Evolutionary conservation across 2,888 invertebrate genomes (phyloP).

Genomic region (Phengaris arion): DNA sequence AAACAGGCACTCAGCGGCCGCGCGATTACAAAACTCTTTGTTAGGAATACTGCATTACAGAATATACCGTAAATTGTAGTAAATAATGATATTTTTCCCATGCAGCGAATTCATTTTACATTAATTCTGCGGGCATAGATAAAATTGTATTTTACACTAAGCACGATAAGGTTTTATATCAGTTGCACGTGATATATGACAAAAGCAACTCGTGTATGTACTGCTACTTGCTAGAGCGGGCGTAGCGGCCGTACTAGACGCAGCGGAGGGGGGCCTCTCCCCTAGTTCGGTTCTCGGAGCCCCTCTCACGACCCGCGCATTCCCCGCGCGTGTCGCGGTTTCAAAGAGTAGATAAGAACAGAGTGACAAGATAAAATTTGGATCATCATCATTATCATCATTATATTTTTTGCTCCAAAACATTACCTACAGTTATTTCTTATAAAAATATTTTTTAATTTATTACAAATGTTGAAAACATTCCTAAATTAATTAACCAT

Average conservation of each 20-base stretch:
- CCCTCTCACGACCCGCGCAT: slow-evolving; percentile 43
- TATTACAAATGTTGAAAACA: no score
- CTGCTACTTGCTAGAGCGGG: slow-evolving; percentile 40
- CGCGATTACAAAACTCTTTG: slow-evolving; percentile 45
- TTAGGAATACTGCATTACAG: slow-evolving; percentile 32
- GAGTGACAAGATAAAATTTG: background rate
- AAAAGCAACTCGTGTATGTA: slow-evolving; percentile 67
- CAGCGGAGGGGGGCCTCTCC: slow-evolving; percentile 67
- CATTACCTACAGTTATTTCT: no score
- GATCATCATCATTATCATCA: no score
- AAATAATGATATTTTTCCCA: slow-evolving; percentile 25
- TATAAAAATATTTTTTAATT: no score
- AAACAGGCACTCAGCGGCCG: slow-evolving; percentile 41
- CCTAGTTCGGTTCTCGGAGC: slow-evolving; percentile 39
- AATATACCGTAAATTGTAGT: slow-evolving; percentile 29
- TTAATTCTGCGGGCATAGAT: slow-evolving; percentile 28
- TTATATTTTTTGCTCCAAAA: no score
- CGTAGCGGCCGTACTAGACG: slow-evolving; percentile 68
- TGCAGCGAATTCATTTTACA: slow-evolving; percentile 19
- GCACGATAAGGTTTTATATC: slow-evolving; percentile 39
- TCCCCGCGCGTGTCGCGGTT: slow-evolving; percentile 71
- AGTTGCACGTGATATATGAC: slow-evolving; percentile 48
- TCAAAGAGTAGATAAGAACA: slow-evolving; percentile 49
- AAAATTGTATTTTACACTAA: slow-evolving; percentile 30
- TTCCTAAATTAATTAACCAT: no score